Conservation (phyloP, 2,888 invertebrate species). For the Masnerella sp. region DNA sequence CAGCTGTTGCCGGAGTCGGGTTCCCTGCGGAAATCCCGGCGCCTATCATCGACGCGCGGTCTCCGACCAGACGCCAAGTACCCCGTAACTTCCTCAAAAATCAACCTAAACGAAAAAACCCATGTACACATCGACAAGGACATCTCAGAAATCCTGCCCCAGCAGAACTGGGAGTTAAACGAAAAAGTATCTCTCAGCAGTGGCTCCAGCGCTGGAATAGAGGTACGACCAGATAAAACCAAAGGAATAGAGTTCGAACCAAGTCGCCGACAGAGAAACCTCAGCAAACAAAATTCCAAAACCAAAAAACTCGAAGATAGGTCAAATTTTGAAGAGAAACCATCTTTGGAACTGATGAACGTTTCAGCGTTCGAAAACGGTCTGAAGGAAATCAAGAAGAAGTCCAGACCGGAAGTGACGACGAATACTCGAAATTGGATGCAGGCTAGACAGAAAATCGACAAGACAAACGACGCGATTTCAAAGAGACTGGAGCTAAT, state of each 20-base stretch:
- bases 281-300: too few species aligned
- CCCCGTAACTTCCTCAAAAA: conserved; percentile 23
- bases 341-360: conserved; percentile 67
- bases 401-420: conserved; percentile 22
- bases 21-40: conserved; percentile 69
- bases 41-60: conserved; percentile 73
- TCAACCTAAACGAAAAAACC: conserved; percentile 52
- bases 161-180: conserved; percentile 74
- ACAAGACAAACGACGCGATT: conserved; percentile 73
- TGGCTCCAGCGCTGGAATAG: conserved; percentile 71
- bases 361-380: conserved; percentile 68
- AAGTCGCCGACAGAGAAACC: too few species aligned
- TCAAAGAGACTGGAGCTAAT: conserved; percentile 72
- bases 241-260: conserved; percentile 67
- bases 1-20: conserved; percentile 55
- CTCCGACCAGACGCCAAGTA: conserved; percentile 57
- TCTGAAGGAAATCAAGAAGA: conserved; percentile 57
- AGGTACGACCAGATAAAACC: conserved; percentile 66
- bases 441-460: conserved; percentile 66
- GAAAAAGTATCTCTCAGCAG: conserved; percentile 75
- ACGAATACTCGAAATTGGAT: conserved; percentile 64
- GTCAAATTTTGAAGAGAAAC: neutral
- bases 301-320: too few species aligned
- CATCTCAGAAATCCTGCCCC: conserved; percentile 32
- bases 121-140: conserved; percentile 48